Evolutionary conservation across 2,113 vertebrate genomes (phyloP).

Genomic region (Macroglossus sobrinus): DNA sequence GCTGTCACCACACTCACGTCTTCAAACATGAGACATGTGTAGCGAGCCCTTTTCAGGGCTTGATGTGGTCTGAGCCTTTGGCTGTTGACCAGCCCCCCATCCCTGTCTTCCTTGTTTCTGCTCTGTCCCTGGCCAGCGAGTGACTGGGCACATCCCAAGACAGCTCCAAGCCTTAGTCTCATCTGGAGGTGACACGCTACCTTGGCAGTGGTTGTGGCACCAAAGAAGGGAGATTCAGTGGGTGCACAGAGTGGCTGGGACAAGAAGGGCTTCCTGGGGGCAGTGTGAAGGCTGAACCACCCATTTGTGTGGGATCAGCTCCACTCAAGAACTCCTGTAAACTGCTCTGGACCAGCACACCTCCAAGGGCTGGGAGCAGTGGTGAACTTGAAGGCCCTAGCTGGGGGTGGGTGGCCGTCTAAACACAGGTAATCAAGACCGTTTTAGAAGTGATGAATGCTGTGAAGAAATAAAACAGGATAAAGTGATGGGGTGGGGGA

Average conservation of each 20-base stretch:
- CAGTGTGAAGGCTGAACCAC: not conserved
- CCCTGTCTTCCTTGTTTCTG: not conserved
- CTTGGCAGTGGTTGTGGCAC: not conserved
- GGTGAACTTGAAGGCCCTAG: not conserved
- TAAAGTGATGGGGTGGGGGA: accelerated
- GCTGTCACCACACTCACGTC: not conserved
- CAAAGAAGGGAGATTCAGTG: too few relatives aligned
- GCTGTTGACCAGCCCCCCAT: not conserved
- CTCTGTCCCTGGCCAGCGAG: not conserved
- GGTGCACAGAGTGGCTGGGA: not conserved
- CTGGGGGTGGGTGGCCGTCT: not conserved
- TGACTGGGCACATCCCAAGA: not conserved
- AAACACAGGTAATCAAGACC: not conserved
- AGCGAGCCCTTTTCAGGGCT: not conserved
- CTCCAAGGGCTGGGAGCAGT: not conserved
- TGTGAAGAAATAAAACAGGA: not conserved
- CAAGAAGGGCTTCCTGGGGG: not conserved
- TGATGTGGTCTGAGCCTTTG: not conserved
- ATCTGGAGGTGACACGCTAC: accelerated
- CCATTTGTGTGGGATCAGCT: not conserved
- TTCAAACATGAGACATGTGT: not conserved
- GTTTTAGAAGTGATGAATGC: not conserved
- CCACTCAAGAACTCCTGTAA: not conserved
- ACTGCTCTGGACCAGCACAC: accelerated
- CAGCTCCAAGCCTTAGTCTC: not conserved